Evolutionary conservation across 2,888 invertebrate genomes (phyloP), one percentile per base, ranked within the genome.

Genomic region (Agriotes lineatus): DNA sequence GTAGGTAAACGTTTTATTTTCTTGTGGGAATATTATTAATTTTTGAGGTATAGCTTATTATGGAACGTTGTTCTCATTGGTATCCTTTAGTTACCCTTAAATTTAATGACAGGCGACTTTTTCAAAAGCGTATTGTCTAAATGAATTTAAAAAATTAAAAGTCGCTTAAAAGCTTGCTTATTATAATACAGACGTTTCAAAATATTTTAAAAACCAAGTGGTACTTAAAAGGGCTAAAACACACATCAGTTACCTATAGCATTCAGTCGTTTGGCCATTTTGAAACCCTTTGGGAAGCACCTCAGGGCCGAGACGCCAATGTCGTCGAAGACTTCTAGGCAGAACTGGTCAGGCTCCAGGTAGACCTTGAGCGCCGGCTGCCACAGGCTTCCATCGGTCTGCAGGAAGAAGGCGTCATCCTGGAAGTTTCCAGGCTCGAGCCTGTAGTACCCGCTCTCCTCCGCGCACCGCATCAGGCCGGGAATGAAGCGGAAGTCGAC

Each of bases 311-410:
- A 37, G 1, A 67, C 42, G 1, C 59, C 65, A 22, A 71, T 30
- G 33, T 69, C 70, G 35, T 60, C 52, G 16, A 71, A 72, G 54
- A 68, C 66, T 56, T 74, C 72, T 7, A 72, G 30, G 16, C 74
- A 74, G 60, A 58, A 71, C 12, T 65, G 33, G 18, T 50, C 25
- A 12, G 3, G 16, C 1, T 3, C 12, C 1, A 48, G 1, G 7
- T 14, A 14, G 1, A 16, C 30, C 0, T 35, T 22, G 14, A 18
- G 1, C 12, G 22, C 12, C 5, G 62, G 50, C 2, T 35, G 30
- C 62, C 50, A 62, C 10, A 52, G 19, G 1, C 19, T 39, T 6
- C 52, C 62, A 14, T 62, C 52, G 0, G 6, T 25, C 30, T 62
- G 50, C 3, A 62, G 10, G 2, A 20, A 50, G 20, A 22, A 52